These are phyloP conservation scores for Parazoanthus swiftii DNA, from an alignment of 92 coral and sea anemone species.

Conservation along the genomic window DNA sequence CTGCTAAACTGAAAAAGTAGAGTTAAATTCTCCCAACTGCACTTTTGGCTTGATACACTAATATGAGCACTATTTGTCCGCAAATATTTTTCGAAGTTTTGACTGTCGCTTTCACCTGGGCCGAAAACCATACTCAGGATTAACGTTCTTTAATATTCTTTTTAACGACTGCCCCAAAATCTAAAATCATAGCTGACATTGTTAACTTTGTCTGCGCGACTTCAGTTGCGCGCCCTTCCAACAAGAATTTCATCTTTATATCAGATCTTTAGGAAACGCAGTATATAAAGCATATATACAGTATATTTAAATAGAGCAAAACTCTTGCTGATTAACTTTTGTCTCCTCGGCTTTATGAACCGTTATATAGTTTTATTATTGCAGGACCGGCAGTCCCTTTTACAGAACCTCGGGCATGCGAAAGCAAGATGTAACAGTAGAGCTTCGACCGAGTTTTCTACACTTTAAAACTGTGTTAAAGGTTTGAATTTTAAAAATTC, in stretches of 20 bases:
- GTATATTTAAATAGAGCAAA: neutral
- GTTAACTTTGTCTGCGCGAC: neutral
- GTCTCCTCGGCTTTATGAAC: neutral
- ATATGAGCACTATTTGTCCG: no score
- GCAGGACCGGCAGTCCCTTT: neutral
- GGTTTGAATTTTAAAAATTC: no score
- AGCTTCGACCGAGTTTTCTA: neutral
- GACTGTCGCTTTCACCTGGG: no score
- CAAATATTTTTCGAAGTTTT: no score
- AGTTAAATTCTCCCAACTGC: no score
- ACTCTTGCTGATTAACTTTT: neutral
- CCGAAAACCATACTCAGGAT: no score
- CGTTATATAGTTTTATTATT: no score
- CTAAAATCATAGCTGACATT: no score
- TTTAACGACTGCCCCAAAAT: no score
- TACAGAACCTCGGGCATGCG: neutral
- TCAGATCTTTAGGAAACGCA: neutral
- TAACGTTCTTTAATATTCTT: no score
- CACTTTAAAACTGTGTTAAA: neutral
- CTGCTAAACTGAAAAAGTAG: no score
- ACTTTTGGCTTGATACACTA: no score
- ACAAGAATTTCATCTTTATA: neutral
- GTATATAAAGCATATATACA: neutral
- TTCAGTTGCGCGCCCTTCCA: neutral
- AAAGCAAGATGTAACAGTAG: neutral